Base-by-base conservation (phyloP, 2,888 invertebrate genomes). In the Carterocephalus palaemon region DNA sequence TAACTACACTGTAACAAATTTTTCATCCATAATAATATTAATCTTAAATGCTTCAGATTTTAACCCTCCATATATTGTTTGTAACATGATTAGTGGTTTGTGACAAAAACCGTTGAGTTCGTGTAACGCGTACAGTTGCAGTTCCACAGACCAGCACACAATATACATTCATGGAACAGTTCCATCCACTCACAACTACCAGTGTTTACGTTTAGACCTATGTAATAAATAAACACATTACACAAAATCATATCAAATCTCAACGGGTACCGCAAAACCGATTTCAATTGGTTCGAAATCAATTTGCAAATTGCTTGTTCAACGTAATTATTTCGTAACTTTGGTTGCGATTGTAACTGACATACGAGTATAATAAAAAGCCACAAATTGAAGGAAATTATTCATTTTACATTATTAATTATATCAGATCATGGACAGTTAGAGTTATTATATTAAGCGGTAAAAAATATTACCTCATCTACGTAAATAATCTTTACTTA, bases 251-350 rank as follows among this genome's bases (percentile, higher is more conserved):
- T n/a, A n/a, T n/a, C 22, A 20, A 34, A 12, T 4, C 4, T 34
- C 8, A 20, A 22, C 22, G 22, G 20, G 33, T 34, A 22, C 23
- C 22, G n/a, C 17, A 13, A 23, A 36, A 23, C 23, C 9, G 20
- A 33, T 41, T 41, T 33, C 17, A 41, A 41, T 41, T 32, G 32
- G 33, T 22, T 23, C 32, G 41, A 41, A 32, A 41, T 33, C 41
- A 33, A 41, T 33, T 41, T 41, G 19, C 32, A 41, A 29, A 32
- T 41, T 33, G 23, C 24, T 33, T 39, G 39, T 29, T 39, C 29
- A 6, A 29, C 22, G 29, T 39, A 39, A 39, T 29, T 29, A 28
- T 13, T 3, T 19, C 29, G 38, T 38, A 24, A 20, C 38, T 8
- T 37, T 36, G 8, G 22, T 29, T 23, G 22, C 23, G 31, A 26